phyloP scores from a whole-genome alignment of 2,797 vertebrate species.

The Cryptoblepharus egeriae region DNA sequence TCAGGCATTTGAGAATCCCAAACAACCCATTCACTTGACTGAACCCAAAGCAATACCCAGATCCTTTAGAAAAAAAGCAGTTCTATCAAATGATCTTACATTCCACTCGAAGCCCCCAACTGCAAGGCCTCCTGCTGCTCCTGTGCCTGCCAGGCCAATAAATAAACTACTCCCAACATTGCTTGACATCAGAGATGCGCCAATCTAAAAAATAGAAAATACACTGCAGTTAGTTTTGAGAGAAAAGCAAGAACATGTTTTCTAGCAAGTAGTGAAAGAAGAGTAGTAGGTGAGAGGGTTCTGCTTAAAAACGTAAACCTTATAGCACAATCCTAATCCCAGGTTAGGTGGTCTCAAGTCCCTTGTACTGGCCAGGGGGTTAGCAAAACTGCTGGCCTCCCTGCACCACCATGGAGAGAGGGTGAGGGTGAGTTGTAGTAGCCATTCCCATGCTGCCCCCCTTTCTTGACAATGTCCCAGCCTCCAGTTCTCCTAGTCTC shows the following conservation, averaged over 20 bases:
- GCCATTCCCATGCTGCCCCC: no score
- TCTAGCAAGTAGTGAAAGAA: background rate
- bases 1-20: background rate
- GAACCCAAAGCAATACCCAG: background rate
- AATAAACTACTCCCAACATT: conserved; percentile 95
- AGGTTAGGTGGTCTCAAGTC: no score
- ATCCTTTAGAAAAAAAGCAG: conserved; percentile 4
- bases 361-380: no score
- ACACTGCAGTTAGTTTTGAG: background rate
- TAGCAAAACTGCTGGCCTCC: no score
- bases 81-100: conserved; percentile 72
- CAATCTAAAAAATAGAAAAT: conserved; percentile 83
- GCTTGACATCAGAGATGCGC: conserved; percentile 95
- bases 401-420: no score
- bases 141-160: conserved; percentile 91
- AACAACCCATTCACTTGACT: background rate
- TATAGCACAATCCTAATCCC: no score
- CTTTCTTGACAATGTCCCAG: no score
- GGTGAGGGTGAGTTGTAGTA: no score
- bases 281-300: background rate
- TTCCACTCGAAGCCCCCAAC: conserved; percentile 96
- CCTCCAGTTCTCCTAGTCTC: no score
- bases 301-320: background rate
- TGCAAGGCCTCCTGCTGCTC: conserved; percentile 91
- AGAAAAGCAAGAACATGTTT: background rate